These are phyloP conservation scores for Limnephilus auricula DNA, from an alignment of 2,888 invertebrate species.

Conservation along the genomic window DNA sequence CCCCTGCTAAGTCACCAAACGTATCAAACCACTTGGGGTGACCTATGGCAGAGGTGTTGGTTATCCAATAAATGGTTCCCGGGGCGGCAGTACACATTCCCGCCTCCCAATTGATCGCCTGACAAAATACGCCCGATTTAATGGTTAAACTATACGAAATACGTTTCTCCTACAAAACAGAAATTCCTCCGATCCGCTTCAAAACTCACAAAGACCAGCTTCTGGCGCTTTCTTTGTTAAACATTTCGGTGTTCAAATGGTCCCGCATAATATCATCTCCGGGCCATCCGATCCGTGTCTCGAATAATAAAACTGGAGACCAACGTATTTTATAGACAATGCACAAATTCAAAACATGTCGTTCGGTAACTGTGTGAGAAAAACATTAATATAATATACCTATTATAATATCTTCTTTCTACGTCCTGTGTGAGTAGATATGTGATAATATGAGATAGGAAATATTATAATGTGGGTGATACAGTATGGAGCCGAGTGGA, in stretches of 20 bases:
- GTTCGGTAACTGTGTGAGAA: not conserved
- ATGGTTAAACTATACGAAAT: not conserved
- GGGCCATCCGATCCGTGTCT: not conserved
- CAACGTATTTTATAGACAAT: not conserved
- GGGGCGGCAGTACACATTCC: too few relatives aligned
- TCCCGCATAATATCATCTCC: constrained; percentile 19
- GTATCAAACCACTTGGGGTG: too few relatives aligned
- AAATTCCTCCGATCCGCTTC: not conserved
- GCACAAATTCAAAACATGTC: not conserved
- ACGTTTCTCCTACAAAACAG: not conserved
- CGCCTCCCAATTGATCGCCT: too few relatives aligned
- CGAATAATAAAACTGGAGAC: constrained; percentile 22
- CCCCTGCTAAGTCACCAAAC: too few relatives aligned
- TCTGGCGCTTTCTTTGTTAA: not conserved
- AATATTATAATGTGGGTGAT: not conserved
- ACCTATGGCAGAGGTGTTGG: too few relatives aligned
- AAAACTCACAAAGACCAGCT: not conserved
- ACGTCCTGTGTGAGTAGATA: not conserved
- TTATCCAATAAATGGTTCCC: too few relatives aligned
- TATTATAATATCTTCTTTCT: not conserved
- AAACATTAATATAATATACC: not conserved
- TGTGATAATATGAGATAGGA: not conserved
- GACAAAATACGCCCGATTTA: too few relatives aligned
- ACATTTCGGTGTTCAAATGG: not conserved
- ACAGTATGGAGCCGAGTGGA: too few relatives aligned